Base-by-base conservation (phyloP, 2,888 invertebrate genomes). In the Drosophila fulvimacula region DNA sequence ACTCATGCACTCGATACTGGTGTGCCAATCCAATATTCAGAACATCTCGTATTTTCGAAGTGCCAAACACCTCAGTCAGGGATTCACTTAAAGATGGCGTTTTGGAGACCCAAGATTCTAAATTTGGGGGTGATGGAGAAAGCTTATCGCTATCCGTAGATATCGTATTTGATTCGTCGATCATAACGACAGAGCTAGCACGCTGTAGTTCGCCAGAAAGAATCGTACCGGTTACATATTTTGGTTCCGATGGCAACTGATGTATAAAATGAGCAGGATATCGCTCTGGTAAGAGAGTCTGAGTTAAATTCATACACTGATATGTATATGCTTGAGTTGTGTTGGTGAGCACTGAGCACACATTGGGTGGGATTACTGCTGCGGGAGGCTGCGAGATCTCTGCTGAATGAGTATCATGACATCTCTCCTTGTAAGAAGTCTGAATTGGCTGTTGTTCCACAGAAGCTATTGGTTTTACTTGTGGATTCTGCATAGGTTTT, bases 41-140 rank as follows among this genome's bases (percentile, higher is more conserved):
- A 6, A 90, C 70, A 5, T 81, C 63, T 5, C 77, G 76, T 24
- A 91, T 69, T 17, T 82, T 76, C 44, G 74, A 79, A 4, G 82
- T 82, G 11, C 88, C 85, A 49, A 91, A 91, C n/a, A 89, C 56
- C 17, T 82, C 82, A 30, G 79, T 79, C 3, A 91, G 70, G 0
- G 91, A 91, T 24, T 91, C 91, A 10, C 86, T 82, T 5, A 91
- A 32, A 0, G 91, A 91, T 5, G 85, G 81, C 10, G 89, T 75
- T 2, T 76, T 67, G 19, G 87, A 77, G 0, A 49, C 39, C 13
- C 9, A 32, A 9, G 57, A 58, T 24, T 24, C 52, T 5, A 34
- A 21, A 13, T 21, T 44, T 17, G 61, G 36, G 9, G 64, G 52
- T 9, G 65, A 55, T 15, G 59, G 53, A 6, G 58, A 38, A 19